These are phyloP conservation scores for Neuroterus valhalla DNA, from an alignment of 1,140 invertebrate genomes.

Conservation along the genomic window DNA sequence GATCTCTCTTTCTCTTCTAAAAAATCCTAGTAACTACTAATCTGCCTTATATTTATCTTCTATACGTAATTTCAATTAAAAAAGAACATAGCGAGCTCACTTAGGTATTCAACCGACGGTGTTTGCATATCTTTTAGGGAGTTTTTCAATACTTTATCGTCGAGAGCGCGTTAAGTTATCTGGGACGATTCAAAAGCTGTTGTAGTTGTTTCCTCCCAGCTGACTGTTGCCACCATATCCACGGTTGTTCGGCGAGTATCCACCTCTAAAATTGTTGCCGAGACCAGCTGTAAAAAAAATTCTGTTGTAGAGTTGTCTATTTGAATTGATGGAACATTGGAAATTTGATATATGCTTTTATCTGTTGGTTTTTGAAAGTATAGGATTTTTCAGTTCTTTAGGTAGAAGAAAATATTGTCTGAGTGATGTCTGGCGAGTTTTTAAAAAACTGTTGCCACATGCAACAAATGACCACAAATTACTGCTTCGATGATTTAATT, in stretches of 20 bases:
- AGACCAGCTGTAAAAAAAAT: slow-evolving; percentile 56
- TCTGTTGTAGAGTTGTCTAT: too few relatives aligned
- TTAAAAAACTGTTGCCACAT: too few relatives aligned
- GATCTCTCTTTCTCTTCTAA: slow-evolving; percentile 26
- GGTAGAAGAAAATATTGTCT: slow-evolving; percentile 22
- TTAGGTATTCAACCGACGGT: background rate
- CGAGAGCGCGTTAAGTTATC: slow-evolving; percentile 15
- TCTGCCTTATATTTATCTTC: slow-evolving; percentile 33
- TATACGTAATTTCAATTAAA: slow-evolving; percentile 11
- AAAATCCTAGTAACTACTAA: slow-evolving; percentile 31
- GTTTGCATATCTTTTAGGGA: background rate
- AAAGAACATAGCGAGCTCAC: slow-evolving; percentile 9
- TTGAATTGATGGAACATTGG: too few relatives aligned
- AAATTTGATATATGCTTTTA: too few relatives aligned
- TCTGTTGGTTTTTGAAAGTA: too few relatives aligned
- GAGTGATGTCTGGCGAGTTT: background rate
- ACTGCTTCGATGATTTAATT: too few relatives aligned
- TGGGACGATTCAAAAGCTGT: slow-evolving; percentile 67
- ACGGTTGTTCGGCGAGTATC: slow-evolving; percentile 70
- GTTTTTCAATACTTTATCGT: slow-evolving; percentile 13
- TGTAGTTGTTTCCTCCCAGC: slow-evolving; percentile 73
- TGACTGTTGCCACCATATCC: slow-evolving; percentile 69
- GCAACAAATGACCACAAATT: too few relatives aligned
- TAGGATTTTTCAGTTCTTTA: too few relatives aligned
- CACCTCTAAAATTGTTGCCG: slow-evolving; percentile 72